Conservation (phyloP, 2,113 vertebrate species). For the Corydoras maculifer region DNA sequence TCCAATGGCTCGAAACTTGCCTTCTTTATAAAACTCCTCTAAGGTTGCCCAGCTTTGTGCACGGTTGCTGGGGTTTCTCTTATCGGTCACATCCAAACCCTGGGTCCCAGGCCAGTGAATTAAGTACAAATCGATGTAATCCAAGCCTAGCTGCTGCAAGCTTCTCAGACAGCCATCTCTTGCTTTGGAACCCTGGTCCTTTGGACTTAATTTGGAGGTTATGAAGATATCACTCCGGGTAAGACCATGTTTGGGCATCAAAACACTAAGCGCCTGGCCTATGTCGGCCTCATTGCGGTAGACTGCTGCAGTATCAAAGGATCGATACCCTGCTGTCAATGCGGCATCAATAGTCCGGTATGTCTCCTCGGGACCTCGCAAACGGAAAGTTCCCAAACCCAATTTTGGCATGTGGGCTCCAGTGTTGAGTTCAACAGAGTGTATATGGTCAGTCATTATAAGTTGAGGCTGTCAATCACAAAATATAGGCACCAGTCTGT, state of each 20-base stretch:
- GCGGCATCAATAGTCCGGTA: slow-evolving; percentile 62
- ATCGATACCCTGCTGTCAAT: slow-evolving; percentile 64
- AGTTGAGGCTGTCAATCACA: neutral
- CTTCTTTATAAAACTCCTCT: slow-evolving; percentile 64
- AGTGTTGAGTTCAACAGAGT: slow-evolving; percentile 59
- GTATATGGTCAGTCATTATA: slow-evolving; percentile 35
- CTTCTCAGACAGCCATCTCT: slow-evolving; percentile 60
- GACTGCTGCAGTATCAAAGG: slow-evolving; percentile 73
- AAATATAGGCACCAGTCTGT: neutral
- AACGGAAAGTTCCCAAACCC: slow-evolving; percentile 72
- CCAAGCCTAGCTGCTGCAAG: slow-evolving; percentile 60
- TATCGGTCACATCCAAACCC: slow-evolving; percentile 58
- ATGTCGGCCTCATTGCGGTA: slow-evolving; percentile 70
- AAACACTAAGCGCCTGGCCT: slow-evolving; percentile 57
- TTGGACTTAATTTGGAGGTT: slow-evolving; percentile 71
- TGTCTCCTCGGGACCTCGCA: slow-evolving; percentile 53
- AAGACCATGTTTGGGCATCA: slow-evolving; percentile 66
- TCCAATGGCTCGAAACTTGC: slow-evolving; percentile 69
- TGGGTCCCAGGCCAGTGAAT: slow-evolving; percentile 79
- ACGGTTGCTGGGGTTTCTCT: slow-evolving; percentile 60
- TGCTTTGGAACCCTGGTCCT: slow-evolving; percentile 62
- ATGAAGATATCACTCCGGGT: slow-evolving; percentile 67
- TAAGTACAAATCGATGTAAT: slow-evolving; percentile 74
- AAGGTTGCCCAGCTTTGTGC: slow-evolving; percentile 65
- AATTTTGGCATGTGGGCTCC: slow-evolving; percentile 68